Conservation (phyloP, 1,140 invertebrate species). For the Apis dorsata region DNA sequence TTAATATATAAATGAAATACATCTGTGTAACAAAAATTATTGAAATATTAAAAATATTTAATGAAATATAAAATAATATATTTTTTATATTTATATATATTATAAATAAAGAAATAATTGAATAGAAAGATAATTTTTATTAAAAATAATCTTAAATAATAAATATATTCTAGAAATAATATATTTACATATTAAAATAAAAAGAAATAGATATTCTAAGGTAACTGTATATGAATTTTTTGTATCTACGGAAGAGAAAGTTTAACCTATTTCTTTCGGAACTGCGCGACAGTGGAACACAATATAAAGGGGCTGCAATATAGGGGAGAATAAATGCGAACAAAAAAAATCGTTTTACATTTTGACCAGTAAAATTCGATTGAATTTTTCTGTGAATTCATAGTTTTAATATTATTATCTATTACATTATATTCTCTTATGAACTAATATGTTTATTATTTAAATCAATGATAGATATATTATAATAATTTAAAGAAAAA, state of each 20-base stretch:
- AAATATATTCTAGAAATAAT: background rate
- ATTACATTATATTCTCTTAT: background rate
- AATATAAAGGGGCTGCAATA: constrained; percentile 22
- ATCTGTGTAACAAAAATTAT: too few relatives aligned
- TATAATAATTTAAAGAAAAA: background rate
- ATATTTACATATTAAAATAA: background rate
- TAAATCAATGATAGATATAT: background rate
- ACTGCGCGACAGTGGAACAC: background rate
- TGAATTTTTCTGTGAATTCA: background rate
- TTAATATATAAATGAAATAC: background rate
- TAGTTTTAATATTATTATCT: background rate
- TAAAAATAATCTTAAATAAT: background rate
- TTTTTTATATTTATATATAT: too few relatives aligned
- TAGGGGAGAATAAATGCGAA: constrained; percentile 4
- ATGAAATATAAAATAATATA: background rate
- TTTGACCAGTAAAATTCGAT: constrained; percentile 7
- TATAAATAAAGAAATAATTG: background rate
- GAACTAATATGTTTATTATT: background rate
- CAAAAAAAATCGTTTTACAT: background rate
- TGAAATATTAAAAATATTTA: background rate
- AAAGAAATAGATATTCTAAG: background rate
- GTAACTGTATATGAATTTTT: background rate
- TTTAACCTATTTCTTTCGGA: constrained; percentile 27
- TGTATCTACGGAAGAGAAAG: constrained; percentile 27
- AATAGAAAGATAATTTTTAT: background rate